Conservation (phyloP, 2,888 invertebrate species). For the Pasiphila rectangulata region DNA sequence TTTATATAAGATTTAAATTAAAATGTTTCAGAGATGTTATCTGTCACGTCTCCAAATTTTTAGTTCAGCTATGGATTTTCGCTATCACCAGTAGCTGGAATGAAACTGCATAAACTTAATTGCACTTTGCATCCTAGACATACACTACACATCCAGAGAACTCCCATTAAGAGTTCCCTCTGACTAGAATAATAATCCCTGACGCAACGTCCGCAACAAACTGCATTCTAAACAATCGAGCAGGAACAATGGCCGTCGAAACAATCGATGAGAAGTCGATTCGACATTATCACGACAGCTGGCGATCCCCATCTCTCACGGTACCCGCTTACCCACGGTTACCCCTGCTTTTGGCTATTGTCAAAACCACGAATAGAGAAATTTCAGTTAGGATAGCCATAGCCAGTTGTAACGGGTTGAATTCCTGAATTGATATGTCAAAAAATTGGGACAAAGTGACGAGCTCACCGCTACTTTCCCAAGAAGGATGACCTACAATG, state of each 20-base stretch:
- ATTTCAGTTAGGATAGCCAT: constrained; percentile 24
- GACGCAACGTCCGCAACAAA: constrained; percentile 38
- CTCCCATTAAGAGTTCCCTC: constrained; percentile 13
- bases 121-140: too few relatives aligned
- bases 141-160: too few relatives aligned
- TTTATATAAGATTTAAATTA: too few relatives aligned
- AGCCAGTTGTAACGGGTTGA: constrained; percentile 39
- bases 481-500: constrained; percentile 3
- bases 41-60: background rate
- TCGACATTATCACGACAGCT: constrained; percentile 69
- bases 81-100: too few relatives aligned
- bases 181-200: constrained; percentile 41
- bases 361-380: constrained; percentile 26
- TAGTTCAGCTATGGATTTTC: too few relatives aligned
- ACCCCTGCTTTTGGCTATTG: constrained; percentile 39
- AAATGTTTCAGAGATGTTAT: too few relatives aligned
- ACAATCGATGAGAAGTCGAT: constrained; percentile 69
- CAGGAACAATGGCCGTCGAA: constrained; percentile 65
- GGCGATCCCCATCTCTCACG: constrained; percentile 43
- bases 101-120: too few relatives aligned
- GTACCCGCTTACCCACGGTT: constrained; percentile 68
- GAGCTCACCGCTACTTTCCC: constrained; percentile 2
- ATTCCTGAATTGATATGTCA: constrained; percentile 11
- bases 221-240: constrained; percentile 51
- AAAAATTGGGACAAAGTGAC: constrained; percentile 10